A percentile compares a stretch with the other conserved stretches of the same genome.
Evolutionary conservation across 2,113 vertebrate genomes (phyloP).

Genomic region (Orthochromis indermauri): DNA sequence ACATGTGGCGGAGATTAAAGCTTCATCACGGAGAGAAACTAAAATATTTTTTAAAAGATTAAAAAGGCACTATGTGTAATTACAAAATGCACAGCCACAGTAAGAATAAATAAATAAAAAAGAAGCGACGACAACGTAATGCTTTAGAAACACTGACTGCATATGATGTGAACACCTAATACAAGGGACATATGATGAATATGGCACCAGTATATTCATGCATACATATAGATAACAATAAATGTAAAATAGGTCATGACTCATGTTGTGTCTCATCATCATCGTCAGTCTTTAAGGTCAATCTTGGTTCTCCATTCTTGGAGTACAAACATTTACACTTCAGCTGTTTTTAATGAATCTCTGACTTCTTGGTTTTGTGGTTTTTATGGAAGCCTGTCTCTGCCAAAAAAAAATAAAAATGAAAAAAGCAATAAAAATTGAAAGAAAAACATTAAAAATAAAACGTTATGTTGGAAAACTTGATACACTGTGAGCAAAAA

Average conservation of each 20-base stretch:
- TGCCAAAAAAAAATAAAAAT: background rate
- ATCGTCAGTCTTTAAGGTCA: background rate
- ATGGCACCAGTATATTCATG: background rate
- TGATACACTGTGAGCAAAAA: background rate
- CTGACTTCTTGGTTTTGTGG: background rate
- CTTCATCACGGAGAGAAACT: conserved; percentile 27
- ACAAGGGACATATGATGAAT: background rate
- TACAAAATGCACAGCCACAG: conserved; percentile 44
- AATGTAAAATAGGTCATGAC: background rate
- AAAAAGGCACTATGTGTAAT: conserved; percentile 70
- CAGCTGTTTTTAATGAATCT: background rate
- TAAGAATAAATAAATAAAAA: background rate
- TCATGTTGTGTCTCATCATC: background rate
- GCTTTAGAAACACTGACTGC: background rate
- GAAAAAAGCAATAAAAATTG: fast-evolving
- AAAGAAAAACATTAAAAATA: background rate
- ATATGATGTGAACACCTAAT: background rate
- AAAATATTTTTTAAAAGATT: conserved; percentile 55
- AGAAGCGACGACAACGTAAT: background rate
- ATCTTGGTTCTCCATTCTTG: fast-evolving
- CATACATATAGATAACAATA: background rate
- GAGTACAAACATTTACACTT: background rate
- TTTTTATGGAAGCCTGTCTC: background rate
- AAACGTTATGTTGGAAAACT: background rate
- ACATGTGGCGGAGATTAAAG: conserved; percentile 70